A percentile compares a stretch with the other conserved stretches of the same genome.
These are phyloP conservation scores for Saxicola maurus DNA, from an alignment of 2,797 vertebrate species.

Conservation along the genomic window DNA sequence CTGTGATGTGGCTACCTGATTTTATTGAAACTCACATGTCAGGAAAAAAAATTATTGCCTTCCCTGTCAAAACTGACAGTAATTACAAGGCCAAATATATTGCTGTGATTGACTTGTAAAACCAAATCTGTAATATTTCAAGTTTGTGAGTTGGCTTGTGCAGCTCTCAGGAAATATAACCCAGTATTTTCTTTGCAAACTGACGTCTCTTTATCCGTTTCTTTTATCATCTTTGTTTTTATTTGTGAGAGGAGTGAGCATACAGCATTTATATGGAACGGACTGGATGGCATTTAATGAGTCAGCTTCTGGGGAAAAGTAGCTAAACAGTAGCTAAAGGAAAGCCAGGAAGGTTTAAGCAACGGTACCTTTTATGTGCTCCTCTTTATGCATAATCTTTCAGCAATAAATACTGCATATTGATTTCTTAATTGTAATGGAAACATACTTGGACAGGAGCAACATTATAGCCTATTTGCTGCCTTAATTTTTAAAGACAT, in stretches of 20 bases:
- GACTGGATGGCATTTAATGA: conserved; percentile 4
- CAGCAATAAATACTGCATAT: conserved; percentile 66
- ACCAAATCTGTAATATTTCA: conserved; percentile 52
- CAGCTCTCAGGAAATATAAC: conserved; percentile 31
- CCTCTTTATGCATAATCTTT: conserved; percentile 21
- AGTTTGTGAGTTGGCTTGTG: not conserved
- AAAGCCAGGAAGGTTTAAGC: conserved; percentile 18
- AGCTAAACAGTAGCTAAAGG: conserved; percentile 6
- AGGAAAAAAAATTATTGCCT: conserved; percentile 32
- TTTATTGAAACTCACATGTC: conserved; percentile 44
- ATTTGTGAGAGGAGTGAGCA: not conserved
- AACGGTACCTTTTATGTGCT: not conserved
- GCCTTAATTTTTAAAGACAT: conserved; percentile 71
- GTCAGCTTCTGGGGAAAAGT: conserved; percentile 12
- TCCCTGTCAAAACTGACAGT: conserved; percentile 54
- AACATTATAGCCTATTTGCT: conserved; percentile 49
- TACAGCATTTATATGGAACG: not conserved
- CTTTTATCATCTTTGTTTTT: conserved; percentile 28
- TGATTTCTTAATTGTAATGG: conserved; percentile 73
- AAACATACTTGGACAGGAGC: conserved; percentile 44
- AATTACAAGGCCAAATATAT: conserved; percentile 49
- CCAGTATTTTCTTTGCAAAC: conserved; percentile 15
- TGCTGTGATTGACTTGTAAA: conserved; percentile 54
- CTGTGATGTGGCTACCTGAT: conserved; percentile 41
- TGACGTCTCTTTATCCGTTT: conserved; percentile 32